These are phyloP conservation scores for Myrmecophaga tridactyla DNA, from an alignment of 2,113 vertebrate genomes.

Conservation along the genomic window DNA sequence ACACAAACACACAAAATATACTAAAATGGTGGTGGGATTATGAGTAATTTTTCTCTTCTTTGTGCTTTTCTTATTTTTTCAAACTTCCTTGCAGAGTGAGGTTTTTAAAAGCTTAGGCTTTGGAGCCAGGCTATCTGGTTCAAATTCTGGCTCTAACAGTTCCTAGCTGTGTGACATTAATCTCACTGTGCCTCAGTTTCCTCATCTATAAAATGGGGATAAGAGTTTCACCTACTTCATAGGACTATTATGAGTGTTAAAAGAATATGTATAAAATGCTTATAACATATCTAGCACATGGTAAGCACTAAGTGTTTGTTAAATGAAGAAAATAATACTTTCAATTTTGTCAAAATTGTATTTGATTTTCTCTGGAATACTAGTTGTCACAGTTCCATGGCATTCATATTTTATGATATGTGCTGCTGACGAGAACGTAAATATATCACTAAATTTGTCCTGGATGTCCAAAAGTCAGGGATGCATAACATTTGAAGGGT, in stretches of 20 bases:
- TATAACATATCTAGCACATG: not conserved
- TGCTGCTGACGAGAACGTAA: not conserved
- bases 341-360: not conserved
- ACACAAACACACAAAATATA: not conserved
- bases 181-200: slow-evolving; percentile 25
- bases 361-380: not conserved
- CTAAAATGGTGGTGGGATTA: not conserved
- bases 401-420: not conserved
- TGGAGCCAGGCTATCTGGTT: not conserved
- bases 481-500: not conserved
- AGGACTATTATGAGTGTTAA: not conserved
- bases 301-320: not conserved
- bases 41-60: not conserved
- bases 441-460: not conserved
- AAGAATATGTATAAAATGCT: not conserved
- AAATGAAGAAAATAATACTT: not conserved
- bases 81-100: not conserved
- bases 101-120: no score
- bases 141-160: not conserved
- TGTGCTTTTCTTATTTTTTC: slow-evolving; percentile 22
- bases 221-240: not conserved
- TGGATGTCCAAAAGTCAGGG: not conserved
- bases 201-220: not conserved
- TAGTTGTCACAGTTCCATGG: not conserved
- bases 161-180: not conserved